Base-by-base conservation (phyloP, 2,113 vertebrate species). In the Pardalotus punctatus region DNA sequence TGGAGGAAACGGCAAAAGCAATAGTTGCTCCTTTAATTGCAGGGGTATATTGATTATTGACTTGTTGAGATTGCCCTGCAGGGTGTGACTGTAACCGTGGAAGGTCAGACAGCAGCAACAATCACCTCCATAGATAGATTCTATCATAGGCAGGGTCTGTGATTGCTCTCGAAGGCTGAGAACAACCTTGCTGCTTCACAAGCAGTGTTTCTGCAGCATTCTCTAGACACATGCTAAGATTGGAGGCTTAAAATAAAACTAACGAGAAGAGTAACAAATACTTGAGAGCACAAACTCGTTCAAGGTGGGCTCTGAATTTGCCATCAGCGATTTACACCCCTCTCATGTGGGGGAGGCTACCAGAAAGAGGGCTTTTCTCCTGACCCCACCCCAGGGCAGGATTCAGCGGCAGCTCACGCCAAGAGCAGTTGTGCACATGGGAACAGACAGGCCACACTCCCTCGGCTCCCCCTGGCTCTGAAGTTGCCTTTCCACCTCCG, bases 1-100 rank as follows among this genome's bases (percentile, higher is more conserved):
- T 94, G 40, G 27, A 94, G 51, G 40, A 93, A 93, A 93, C 28
- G 36, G 57, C 53, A 71, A 81, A 86, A 60, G 20, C 40, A 86
- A 35, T 47, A 40, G 13, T 81, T 74, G 11, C 24, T 86, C 35
- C 83, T 84, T 84, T 91, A 91, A 72, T 50, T 91, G 29, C 14
- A 11, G 4, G 12, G 12, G 6, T 38, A 8, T 89, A 84, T 79
- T 71, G 67, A 71, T 53, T 61, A 76, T 13, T 50, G 53, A 21
- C 38, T 69, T 8, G 1, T 50, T 25, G 53, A 48, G 48, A 53
- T 31, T 72, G 36, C 78, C 48, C 50, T 67, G 4, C 67, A 48
- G 48, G 14, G 16, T 38, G 12, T 31, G 11, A 43, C 8, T 77
- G 45, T n/a, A 81, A 17, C 15, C 33, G 14, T 36, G 36, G 36